A percentile compares a stretch with the other conserved stretches of the same genome.
Conservation (phyloP, 30 jellyfish, hydroid and myxozoan species). For the Turritopsis rubra region DNA sequence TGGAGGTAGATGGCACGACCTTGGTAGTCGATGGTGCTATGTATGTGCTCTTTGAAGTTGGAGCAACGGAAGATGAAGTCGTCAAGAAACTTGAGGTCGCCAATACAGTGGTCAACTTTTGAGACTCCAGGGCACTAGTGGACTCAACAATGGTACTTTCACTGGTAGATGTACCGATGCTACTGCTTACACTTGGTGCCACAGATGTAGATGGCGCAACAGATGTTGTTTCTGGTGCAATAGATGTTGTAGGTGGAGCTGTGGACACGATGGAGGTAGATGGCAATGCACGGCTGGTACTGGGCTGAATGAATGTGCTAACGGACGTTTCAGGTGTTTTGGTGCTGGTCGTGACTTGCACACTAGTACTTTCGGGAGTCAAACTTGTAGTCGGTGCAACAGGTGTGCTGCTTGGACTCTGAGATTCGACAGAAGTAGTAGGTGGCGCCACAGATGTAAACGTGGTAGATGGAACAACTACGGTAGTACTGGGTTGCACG, state of each 20-base stretch:
- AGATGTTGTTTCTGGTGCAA: slow-evolving; percentile 31
- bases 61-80: background rate
- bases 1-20: background rate
- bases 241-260: slow-evolving; percentile 11
- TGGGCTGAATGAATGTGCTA: background rate
- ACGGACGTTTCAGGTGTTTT: background rate
- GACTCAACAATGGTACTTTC: background rate
- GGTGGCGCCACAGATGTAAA: slow-evolving; percentile 13
- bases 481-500: slow-evolving; percentile 23
- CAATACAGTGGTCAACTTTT: background rate
- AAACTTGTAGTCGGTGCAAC: background rate
- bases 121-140: background rate
- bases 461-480: slow-evolving; percentile 1
- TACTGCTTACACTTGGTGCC: slow-evolving; percentile 12
- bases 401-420: background rate
- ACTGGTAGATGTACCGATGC: background rate
- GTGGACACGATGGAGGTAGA: slow-evolving; percentile 1
- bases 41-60: slow-evolving; percentile 1
- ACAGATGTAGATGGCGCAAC: slow-evolving; percentile 17
- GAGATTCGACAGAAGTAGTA: slow-evolving; percentile 19
- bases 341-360: background rate
- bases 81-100: background rate
- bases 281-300: background rate
- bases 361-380: background rate
- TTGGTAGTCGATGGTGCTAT: background rate